Evolutionary conservation across 2,888 invertebrate genomes (phyloP).

Genomic region (Siphlonurus alternatus): DNA sequence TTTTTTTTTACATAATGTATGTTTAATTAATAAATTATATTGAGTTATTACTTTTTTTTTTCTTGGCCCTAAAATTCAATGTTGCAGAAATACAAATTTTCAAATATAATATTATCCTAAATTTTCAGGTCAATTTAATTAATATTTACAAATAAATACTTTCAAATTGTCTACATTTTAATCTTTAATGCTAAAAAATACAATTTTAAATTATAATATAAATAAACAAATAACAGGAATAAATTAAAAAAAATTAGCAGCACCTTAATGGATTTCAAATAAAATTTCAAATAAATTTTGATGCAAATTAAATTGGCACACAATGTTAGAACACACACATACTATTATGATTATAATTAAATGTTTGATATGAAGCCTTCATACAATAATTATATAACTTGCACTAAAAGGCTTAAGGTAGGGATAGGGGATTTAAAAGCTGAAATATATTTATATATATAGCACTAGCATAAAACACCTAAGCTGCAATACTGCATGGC

Average conservation of each 20-base stretch:
- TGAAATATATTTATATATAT: not conserved
- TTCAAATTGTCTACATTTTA: no score
- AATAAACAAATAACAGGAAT: not conserved
- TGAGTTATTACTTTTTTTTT: no score
- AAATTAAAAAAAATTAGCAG: not conserved
- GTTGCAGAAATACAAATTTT: no score
- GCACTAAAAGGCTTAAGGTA: not conserved
- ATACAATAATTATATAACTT: not conserved
- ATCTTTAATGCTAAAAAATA: not conserved
- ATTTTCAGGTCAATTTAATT: no score
- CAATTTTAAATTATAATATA: not conserved
- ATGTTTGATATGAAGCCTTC: no score
- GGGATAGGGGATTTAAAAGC: not conserved
- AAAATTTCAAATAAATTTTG: not conserved
- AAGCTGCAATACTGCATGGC: not conserved
- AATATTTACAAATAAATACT: no score
- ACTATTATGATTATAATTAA: no score
- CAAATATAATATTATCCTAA: no score
- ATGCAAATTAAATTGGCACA: not conserved
- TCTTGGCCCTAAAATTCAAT: no score
- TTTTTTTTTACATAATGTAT: no score
- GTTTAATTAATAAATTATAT: no score
- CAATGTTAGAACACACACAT: no score
- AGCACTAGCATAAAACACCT: not conserved
- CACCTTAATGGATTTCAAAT: not conserved